Percentiles rank a stretch among this genome's conserved stretches.
Conservation (phyloP, 2,888 invertebrate genomes). For the Cryptus armator region DNA sequence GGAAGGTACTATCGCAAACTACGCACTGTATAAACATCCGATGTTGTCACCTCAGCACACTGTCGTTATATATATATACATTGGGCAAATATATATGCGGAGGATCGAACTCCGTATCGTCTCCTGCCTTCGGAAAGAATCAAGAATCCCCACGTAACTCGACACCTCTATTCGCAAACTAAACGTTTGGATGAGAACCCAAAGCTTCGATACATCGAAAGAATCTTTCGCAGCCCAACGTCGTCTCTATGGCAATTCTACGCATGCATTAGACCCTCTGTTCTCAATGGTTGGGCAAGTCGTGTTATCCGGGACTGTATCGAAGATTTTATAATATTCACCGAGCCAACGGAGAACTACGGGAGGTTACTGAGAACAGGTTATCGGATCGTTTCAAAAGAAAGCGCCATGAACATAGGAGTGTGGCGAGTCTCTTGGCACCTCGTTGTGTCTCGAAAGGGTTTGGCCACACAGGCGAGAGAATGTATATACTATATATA, state of each 20-base stretch:
- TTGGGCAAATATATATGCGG: slow-evolving; percentile 1
- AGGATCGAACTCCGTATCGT: background rate
- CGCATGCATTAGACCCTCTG: background rate
- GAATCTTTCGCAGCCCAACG: slow-evolving; percentile 23
- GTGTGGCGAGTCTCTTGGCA: slow-evolving; percentile 35
- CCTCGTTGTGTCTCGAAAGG: slow-evolving; percentile 48
- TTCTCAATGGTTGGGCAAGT: slow-evolving; percentile 30
- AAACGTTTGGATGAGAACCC: background rate
- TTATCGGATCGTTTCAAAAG: slow-evolving; percentile 56
- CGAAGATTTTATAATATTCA: slow-evolving; percentile 45
- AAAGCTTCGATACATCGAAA: background rate
- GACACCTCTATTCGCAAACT: slow-evolving; percentile 8
- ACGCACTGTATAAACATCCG: slow-evolving; percentile 16
- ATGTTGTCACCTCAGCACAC: background rate
- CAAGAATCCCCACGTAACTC: background rate
- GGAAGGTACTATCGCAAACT: background rate
- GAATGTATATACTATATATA: background rate
- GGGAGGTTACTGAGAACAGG: slow-evolving; percentile 10
- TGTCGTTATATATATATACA: background rate
- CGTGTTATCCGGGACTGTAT: slow-evolving; percentile 16
- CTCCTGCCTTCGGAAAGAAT: too few relatives aligned
- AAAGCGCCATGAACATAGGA: slow-evolving; percentile 20
- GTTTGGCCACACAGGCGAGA: slow-evolving; percentile 49
- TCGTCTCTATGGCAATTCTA: slow-evolving; percentile 5
- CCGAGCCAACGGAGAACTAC: slow-evolving; percentile 40